Evolutionary conservation across 2,888 invertebrate genomes (phyloP), one percentile per base, ranked within the genome.

Genomic region (Caenorhabditis sp.): DNA sequence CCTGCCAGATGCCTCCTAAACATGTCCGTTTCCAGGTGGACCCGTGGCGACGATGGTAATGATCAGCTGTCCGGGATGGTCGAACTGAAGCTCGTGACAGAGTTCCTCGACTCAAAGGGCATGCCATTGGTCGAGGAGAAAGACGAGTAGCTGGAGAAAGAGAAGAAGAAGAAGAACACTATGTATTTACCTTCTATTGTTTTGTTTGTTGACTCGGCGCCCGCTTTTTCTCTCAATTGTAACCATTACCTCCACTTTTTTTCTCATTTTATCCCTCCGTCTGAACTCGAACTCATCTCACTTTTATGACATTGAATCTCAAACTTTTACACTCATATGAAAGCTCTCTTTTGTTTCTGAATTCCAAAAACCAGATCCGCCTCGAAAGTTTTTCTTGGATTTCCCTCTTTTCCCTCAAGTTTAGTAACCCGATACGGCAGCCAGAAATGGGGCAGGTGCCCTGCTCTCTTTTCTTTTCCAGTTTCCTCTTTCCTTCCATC

Each of bases 21-120:
- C 28, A 55, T 53, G 40, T 28, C 32, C 2, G 13, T 15, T 64
- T 80, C 26, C 64, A 83, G 83, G 47, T 81, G 74, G 74, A 80
- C 84, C 9, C 80, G 86, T 35, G 70, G 84, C 13, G 85, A 85
- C 26, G 87, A 87, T 35, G 86, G 85, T 24, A 85, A 82, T 28
- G 87, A 87, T 77, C 84, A 83, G 78, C 70, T 87, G 62, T 55
- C 76, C n/a, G 69, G 83, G 15, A 79, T 78, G 37, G 84, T 87
- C 32, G 88, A 87, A 24, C 60, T 79, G 26, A 68, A 80, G 55
- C 65, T 87, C 47, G 62, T 88, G 35, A 83, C 85, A 51, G 69
- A 82, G 22, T 85, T 86, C 55, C 69, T 88, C 20, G 68, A 80
- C 20, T 70, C 77, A 44, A 87, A 87, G 60, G 83, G 83, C 50